Percentiles rank a stretch among this genome's conserved stretches.
phyloP scores from a whole-genome alignment of 2,888 invertebrate species.

The Quadroppia sp. region DNA sequence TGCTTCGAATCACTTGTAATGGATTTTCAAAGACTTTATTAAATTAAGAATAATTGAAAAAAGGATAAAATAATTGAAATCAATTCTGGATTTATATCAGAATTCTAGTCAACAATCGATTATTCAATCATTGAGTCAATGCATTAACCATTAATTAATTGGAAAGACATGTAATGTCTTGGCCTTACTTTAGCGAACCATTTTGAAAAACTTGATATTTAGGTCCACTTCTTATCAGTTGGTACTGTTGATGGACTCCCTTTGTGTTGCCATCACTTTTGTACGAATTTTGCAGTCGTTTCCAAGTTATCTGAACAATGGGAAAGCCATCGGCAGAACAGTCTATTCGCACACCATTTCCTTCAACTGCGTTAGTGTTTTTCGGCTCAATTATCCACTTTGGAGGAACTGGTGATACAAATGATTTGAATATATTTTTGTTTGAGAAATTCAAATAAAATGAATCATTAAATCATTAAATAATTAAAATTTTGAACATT shows the following conservation, averaged over 20 bases:
- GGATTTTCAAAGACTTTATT: neutral
- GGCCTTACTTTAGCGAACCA: conserved; percentile 49
- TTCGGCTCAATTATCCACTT: conserved; percentile 49
- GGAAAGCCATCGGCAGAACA: conserved; percentile 49
- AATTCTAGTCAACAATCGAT: neutral
- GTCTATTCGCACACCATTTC: conserved; percentile 47
- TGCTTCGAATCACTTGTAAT: too few relatives aligned
- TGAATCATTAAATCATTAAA: too few relatives aligned
- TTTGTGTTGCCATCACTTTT: conserved; percentile 18
- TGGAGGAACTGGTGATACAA: conserved; percentile 48
- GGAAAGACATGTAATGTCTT: neutral
- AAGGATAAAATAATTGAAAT: neutral
- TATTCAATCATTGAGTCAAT: neutral
- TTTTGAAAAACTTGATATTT: conserved; percentile 51
- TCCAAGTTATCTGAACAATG: conserved; percentile 48
- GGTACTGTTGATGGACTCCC: conserved; percentile 39
- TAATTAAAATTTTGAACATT: too few relatives aligned
- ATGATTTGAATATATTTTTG: conserved; percentile 18
- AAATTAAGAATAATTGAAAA: neutral
- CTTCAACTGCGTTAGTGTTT: conserved; percentile 49
- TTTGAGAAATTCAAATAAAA: neutral
- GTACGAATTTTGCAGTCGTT: conserved; percentile 43
- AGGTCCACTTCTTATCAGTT: conserved; percentile 41
- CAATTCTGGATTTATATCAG: neutral
- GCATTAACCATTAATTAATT: neutral